These are phyloP conservation scores for Philopotamus ludificatus DNA, from an alignment of 1,140 invertebrate genomes.

Conservation along the genomic window DNA sequence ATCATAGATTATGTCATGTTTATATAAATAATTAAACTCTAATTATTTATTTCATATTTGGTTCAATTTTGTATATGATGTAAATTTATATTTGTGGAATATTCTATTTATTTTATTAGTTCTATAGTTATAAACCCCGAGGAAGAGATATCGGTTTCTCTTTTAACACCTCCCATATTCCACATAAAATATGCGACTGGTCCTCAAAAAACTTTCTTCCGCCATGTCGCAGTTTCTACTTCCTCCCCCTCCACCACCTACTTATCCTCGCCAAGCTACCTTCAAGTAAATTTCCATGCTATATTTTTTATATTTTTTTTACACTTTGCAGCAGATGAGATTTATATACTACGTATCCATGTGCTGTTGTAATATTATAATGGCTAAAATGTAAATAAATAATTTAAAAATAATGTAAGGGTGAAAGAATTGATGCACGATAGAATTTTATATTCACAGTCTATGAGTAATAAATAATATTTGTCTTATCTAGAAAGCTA, in stretches of 20 bases:
- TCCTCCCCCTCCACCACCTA: conserved; percentile 1
- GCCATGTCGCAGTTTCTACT: conserved; percentile 25
- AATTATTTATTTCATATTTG: no score
- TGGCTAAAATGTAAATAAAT: no score
- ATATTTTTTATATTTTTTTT: neutral
- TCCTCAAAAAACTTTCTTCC: conserved; percentile 32
- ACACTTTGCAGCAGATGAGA: neutral
- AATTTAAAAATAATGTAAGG: no score
- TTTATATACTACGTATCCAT: no score
- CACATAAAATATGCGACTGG: conserved; percentile 38
- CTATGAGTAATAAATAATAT: conserved; percentile 42
- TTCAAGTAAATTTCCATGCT: neutral
- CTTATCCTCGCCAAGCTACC: conserved; percentile 8
- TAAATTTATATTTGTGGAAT: neutral
- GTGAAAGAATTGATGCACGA: no score
- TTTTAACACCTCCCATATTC: conserved; percentile 39
- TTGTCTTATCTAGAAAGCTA: conserved; percentile 41
- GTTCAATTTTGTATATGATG: no score
- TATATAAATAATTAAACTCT: no score
- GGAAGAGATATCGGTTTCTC: conserved; percentile 37
- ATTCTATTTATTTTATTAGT: conserved; percentile 13
- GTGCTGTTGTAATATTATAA: no score
- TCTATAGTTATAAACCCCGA: conserved; percentile 15
- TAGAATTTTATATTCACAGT: conserved; percentile 34
- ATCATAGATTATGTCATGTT: no score